A percentile compares a stretch with the other conserved stretches of the same genome.
These are phyloP conservation scores for Eupithecia centaureata DNA, from an alignment of 2,888 invertebrate genomes.

Conservation along the genomic window DNA sequence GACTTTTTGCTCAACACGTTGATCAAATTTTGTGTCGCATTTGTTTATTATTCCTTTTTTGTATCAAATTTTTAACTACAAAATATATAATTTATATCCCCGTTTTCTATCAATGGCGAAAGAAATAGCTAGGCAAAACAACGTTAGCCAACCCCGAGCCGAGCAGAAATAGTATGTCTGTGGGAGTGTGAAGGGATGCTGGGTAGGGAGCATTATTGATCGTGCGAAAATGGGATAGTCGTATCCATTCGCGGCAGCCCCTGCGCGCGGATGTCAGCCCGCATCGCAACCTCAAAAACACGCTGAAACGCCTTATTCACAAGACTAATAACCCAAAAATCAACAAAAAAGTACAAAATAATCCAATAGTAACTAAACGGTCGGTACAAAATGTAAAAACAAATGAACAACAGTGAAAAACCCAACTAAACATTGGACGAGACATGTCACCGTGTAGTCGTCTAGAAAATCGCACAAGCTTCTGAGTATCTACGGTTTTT, in stretches of 20 bases:
- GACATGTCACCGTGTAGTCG: conserved; percentile 50
- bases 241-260: conserved; percentile 79
- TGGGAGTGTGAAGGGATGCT: conserved; percentile 80
- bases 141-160: conserved; percentile 29
- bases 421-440: conserved; percentile 48
- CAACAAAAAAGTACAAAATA: conserved; percentile 26
- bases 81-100: neutral
- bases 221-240: conserved; percentile 82
- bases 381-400: conserved; percentile 46
- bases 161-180: conserved; percentile 55
- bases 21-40: too few relatives aligned
- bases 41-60: too few relatives aligned
- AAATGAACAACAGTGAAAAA: conserved; percentile 38
- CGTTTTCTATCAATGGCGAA: neutral
- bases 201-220: conserved; percentile 85
- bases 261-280: conserved; percentile 77
- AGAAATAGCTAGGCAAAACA: neutral
- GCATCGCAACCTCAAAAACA: conserved; percentile 75
- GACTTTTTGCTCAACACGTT: conserved; percentile 11
- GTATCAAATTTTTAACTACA: conserved; percentile 2
- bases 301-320: conserved; percentile 67
- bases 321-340: conserved; percentile 46
- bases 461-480: conserved; percentile 41
- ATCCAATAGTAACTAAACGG: conserved; percentile 48
- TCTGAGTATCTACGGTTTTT: conserved; percentile 28